Conservation (phyloP, 2,888 invertebrate genomes). For the Drosophila quinaria region DNA sequence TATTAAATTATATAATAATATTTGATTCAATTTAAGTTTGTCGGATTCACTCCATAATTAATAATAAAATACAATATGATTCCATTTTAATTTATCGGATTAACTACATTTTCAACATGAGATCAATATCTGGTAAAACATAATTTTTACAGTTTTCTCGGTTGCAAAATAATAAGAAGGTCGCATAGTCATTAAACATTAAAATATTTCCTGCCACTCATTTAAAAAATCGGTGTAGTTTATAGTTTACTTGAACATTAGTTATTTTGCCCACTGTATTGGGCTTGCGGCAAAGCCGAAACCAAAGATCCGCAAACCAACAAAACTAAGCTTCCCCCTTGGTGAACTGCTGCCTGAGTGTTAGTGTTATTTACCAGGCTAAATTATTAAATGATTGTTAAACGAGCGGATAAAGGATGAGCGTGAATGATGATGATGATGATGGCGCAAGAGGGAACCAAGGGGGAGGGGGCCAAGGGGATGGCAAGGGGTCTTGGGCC, state of each 20-base stretch:
- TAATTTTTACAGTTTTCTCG: background rate
- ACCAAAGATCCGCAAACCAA: conserved; percentile 41
- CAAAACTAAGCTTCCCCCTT: conserved; percentile 27
- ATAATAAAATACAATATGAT: too few species aligned
- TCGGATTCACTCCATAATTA: too few species aligned
- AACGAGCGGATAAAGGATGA: conserved; percentile 82
- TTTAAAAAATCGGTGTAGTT: background rate
- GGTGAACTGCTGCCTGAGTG: conserved; percentile 57
- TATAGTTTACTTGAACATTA: background rate
- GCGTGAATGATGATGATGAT: conserved; percentile 82
- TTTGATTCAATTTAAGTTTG: too few species aligned
- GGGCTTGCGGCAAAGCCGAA: conserved; percentile 24
- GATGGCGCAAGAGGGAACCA: conserved; percentile 31
- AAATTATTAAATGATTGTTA: conserved; percentile 84
- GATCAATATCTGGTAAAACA: too few species aligned
- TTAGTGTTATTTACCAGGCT: conserved; percentile 84
- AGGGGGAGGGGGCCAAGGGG: conserved; percentile 1
- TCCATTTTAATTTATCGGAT: too few species aligned
- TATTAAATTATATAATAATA: too few species aligned
- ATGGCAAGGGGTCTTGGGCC: conserved; percentile 11
- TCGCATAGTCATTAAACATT: background rate
- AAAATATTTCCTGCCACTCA: background rate
- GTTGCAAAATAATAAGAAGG: background rate
- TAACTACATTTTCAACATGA: too few species aligned
- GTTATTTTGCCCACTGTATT: conserved; percentile 29